These are phyloP conservation scores for Hephaestus fuliginosus DNA, from an alignment of 2,797 vertebrate genomes.

Conservation along the genomic window DNA sequence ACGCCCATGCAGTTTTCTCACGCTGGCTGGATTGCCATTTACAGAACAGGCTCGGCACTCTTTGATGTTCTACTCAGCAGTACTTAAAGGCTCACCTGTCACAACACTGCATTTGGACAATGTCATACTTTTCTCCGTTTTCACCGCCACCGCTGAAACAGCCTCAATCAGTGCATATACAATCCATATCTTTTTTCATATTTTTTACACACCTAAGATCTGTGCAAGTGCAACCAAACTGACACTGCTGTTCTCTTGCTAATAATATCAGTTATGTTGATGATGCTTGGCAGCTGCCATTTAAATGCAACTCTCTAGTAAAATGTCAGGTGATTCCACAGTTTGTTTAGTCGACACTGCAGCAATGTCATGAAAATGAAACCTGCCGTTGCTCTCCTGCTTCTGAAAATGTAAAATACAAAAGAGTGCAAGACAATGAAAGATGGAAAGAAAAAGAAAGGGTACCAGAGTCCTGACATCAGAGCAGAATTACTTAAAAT, in stretches of 20 bases:
- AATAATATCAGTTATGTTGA: not conserved
- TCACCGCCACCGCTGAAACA: conserved; percentile 7
- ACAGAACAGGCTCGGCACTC: conserved; percentile 8
- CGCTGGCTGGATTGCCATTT: conserved; percentile 46
- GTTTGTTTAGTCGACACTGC: conserved; percentile 1
- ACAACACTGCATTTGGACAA: conserved; percentile 29
- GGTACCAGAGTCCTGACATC: conserved; percentile 54
- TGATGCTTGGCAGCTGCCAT: not conserved
- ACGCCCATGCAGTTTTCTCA: conserved; percentile 1
- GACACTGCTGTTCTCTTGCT: not conserved
- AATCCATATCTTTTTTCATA: not conserved
- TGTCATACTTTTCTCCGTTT: conserved; percentile 35
- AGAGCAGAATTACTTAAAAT: conserved; percentile 75
- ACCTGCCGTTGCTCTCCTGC: conserved; percentile 24
- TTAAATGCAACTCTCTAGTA: conserved; percentile 13
- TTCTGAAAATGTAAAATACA: conserved; percentile 47
- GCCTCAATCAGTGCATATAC: conserved; percentile 9
- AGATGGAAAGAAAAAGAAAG: conserved; percentile 41
- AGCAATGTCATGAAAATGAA: conserved; percentile 23
- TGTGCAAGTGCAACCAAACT: not conserved
- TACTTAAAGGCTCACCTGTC: conserved; percentile 46
- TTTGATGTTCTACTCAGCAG: conserved; percentile 36
- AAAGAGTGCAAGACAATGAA: conserved; percentile 52
- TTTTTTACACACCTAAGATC: not conserved
- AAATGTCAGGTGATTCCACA: not conserved